Evolutionary conservation across 92 coral and sea anemone species (phyloP), one percentile per base, ranked within the genome.

Genomic region (Desmophyllum pertusum): DNA sequence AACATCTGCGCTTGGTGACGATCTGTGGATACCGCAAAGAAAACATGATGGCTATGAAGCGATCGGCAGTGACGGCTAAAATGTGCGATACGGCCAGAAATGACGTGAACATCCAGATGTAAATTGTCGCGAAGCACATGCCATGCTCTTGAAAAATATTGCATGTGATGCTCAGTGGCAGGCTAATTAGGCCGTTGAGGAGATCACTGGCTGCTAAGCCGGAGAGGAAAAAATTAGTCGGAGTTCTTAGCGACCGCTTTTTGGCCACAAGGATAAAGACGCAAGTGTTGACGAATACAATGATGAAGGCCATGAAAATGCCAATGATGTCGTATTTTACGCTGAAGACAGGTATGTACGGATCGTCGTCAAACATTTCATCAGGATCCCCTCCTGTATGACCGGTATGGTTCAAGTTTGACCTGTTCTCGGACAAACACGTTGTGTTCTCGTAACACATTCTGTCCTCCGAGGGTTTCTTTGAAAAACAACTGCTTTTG

Each of bases 121-220:
- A 87, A 29, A 73, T 75, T 11, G 85, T 81, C 13, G 93, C 71
- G 3, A 69, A 50, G 57, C 95, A 92, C 23, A 89, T 43, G 55
- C 83, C 88, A 29, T 65, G 68, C 14, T 84, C 84, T 18, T 57
- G 67, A 10, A 83, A 85, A 39, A 78, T 85, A 68, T 87, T 86
- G 43, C 95, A 92, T 19, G 76, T 83, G 9, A 92, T 42, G 65
- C 55, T 59, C 30, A 86, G 55, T 10, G 95, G 95, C 37, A 92
- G 51, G 30, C 88, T 81, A 37, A 79, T 33, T 2, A 89, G 83
- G 6, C 93, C 95, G 13, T 88, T 89, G 0, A 92, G 82, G 31
- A 75, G 70, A 65, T 92, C 95, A 6, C 93, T 89, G 6, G 73
- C 74, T 18, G 95, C 90, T 3, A 92, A 76, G 14, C 95, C 87